A percentile compares a stretch with the other conserved stretches of the same genome.
These are phyloP conservation scores for Phymorhynchus buccinoides DNA, from an alignment of 1,140 invertebrate genomes.

Conservation along the genomic window DNA sequence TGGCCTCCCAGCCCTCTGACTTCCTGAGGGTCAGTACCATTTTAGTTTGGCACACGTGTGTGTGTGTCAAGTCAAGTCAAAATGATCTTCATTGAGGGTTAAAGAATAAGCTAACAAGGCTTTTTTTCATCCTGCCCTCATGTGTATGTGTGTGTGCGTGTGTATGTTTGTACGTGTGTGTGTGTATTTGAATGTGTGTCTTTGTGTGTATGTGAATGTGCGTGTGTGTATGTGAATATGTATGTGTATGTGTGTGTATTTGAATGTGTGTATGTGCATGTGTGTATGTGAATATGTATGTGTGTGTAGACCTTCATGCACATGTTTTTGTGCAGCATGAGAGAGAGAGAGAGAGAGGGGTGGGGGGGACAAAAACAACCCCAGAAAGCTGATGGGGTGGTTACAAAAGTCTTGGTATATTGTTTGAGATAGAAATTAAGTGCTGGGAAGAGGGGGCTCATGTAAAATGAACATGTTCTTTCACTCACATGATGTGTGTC, in stretches of 20 bases:
- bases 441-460: background rate
- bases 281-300: background rate
- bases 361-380: no score
- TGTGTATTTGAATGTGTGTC: no score
- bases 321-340: no score
- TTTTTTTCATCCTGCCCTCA: no score
- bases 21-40: slow-evolving; percentile 18
- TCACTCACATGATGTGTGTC: no score
- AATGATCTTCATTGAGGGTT: no score
- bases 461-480: background rate
- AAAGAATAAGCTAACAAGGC: no score
- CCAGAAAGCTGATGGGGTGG: no score
- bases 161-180: background rate
- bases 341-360: no score
- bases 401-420: no score
- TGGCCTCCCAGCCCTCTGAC: slow-evolving; percentile 16
- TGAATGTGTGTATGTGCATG: slow-evolving; percentile 8
- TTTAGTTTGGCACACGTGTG: background rate
- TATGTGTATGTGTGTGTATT: background rate
- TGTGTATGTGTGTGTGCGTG: no score
- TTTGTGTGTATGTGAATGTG: background rate
- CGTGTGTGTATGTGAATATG: background rate
- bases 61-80: background rate
- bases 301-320: no score
- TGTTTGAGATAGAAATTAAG: background rate